Percentiles rank a stretch among this genome's conserved stretches.
phyloP scores from a whole-genome alignment of 2,113 vertebrate species.

The Burhinus bistriatus region DNA sequence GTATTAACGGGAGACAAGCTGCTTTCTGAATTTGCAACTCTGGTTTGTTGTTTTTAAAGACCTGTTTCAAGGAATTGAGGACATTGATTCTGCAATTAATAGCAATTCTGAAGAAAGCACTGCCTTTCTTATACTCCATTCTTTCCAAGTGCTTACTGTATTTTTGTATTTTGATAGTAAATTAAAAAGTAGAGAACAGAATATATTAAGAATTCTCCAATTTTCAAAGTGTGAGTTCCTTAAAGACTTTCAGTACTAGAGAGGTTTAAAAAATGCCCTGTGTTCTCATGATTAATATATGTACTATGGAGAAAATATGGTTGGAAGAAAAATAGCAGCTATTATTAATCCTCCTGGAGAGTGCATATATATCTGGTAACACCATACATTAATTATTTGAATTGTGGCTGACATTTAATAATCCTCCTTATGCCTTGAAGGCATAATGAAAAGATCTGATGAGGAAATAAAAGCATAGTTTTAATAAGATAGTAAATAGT shows the following conservation, averaged over 20 bases:
- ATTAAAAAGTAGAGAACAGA: slow-evolving; percentile 16
- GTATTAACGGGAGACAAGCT: background rate
- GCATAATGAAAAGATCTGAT: slow-evolving; percentile 68
- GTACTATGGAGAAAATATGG: slow-evolving; percentile 35
- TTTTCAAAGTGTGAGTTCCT: slow-evolving; percentile 43
- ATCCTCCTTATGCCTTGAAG: slow-evolving; percentile 48
- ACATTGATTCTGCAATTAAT: background rate
- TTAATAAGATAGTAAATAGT: slow-evolving; percentile 61
- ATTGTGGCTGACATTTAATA: slow-evolving; percentile 72
- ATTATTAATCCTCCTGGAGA: slow-evolving; percentile 68
- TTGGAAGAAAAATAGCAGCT: slow-evolving; percentile 52
- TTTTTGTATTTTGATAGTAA: slow-evolving; percentile 17
- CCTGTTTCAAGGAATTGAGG: background rate
- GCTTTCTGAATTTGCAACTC: background rate
- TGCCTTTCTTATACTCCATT: background rate
- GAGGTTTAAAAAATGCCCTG: slow-evolving; percentile 44
- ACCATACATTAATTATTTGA: slow-evolving; percentile 75
- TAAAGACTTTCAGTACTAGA: slow-evolving; percentile 23
- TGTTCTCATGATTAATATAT: slow-evolving; percentile 61
- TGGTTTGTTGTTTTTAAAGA: background rate
- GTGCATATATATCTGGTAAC: slow-evolving; percentile 48
- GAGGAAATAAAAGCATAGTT: slow-evolving; percentile 47
- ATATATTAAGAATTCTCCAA: background rate
- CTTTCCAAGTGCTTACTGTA: background rate
- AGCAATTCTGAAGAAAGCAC: background rate